A percentile compares a stretch with the other conserved stretches of the same genome.
Conservation (phyloP, 2,797 vertebrate species). For the Semaprochilodus insignis region DNA sequence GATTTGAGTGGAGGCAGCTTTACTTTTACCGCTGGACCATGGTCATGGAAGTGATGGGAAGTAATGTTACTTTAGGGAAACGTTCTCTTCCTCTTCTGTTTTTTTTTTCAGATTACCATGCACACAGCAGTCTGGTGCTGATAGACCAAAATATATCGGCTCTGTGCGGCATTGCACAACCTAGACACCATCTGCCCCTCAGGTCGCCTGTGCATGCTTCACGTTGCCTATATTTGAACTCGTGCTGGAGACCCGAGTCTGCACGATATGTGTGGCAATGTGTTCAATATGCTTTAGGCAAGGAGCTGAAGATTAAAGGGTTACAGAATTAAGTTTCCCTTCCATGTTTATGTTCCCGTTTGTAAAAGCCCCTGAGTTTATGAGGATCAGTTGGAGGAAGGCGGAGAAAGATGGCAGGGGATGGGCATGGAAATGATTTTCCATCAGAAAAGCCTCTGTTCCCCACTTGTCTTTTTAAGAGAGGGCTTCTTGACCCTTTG, state of each 20-base stretch:
- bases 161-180: not conserved
- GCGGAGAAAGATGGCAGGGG: not conserved
- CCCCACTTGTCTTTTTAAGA: conserved; percentile 17
- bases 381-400: too few relatives aligned
- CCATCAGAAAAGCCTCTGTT: not conserved
- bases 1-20: not conserved
- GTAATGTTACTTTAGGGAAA: not conserved
- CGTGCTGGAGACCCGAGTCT: not conserved
- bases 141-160: not conserved
- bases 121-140: conserved; percentile 5
- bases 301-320: not conserved
- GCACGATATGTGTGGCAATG: not conserved
- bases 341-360: not conserved
- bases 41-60: not conserved
- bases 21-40: not conserved
- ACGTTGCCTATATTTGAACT: not conserved
- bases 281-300: not conserved
- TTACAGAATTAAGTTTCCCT: not conserved
- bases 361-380: not conserved
- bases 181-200: not conserved
- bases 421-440: not conserved
- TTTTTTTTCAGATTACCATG: conserved; percentile 63
- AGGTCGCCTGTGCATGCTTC: not conserved
- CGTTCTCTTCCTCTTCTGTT: conserved; percentile 68
- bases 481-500: conserved; percentile 5